Evolutionary conservation across 2,888 invertebrate species (phyloP).

Genomic region (Chydorus sphaericus): DNA sequence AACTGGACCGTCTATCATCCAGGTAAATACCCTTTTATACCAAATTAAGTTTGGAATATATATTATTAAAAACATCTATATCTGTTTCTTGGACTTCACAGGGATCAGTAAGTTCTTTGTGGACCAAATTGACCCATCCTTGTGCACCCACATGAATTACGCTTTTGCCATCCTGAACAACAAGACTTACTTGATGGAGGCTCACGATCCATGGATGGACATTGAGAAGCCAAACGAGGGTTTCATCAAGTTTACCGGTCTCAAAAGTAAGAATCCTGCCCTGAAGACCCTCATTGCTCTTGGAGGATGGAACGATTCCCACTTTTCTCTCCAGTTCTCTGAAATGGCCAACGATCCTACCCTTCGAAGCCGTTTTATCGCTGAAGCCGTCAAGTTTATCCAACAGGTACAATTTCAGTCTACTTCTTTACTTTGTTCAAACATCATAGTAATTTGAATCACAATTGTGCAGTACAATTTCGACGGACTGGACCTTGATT

Average conservation of each 20-base stretch:
- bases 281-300: slow-evolving; percentile 28
- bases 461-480: slow-evolving; percentile 43
- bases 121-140: slow-evolving; percentile 43
- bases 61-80: too few relatives aligned
- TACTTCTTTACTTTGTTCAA: not conserved
- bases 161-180: slow-evolving; percentile 49
- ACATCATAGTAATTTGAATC: too few relatives aligned
- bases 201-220: slow-evolving; percentile 44
- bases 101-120: slow-evolving; percentile 49
- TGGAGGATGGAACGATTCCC: slow-evolving; percentile 33
- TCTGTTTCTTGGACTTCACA: not conserved
- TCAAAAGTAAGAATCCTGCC: slow-evolving; percentile 26
- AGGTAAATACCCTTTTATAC: not conserved
- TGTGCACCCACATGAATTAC: slow-evolving; percentile 63
- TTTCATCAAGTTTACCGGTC: slow-evolving; percentile 25
- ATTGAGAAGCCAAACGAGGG: slow-evolving; percentile 36
- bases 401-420: not conserved
- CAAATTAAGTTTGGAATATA: too few relatives aligned
- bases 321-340: not conserved
- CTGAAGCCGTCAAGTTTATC: not conserved
- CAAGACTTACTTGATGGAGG: slow-evolving; percentile 23
- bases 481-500: slow-evolving; percentile 56
- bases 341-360: slow-evolving; percentile 29
- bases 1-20: slow-evolving; percentile 5
- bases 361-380: slow-evolving; percentile 36